A percentile compares a stretch with the other conserved stretches of the same genome.
Evolutionary conservation across 2,888 invertebrate genomes (phyloP).

Genomic region (Carcina quercana): DNA sequence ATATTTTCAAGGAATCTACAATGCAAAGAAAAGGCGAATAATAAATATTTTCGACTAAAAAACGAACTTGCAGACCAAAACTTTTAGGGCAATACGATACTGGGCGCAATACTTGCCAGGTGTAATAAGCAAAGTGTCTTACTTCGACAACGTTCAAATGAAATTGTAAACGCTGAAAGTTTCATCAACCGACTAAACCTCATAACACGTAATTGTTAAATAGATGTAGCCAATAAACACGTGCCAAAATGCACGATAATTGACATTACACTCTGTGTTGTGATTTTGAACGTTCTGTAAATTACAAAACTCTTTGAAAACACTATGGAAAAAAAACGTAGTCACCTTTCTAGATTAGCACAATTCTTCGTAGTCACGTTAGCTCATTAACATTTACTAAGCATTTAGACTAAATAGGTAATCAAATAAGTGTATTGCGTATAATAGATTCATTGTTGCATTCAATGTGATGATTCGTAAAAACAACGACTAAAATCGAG

Average conservation of each 20-base stretch:
- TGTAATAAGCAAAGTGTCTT: too few species aligned
- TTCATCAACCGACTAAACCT: too few species aligned
- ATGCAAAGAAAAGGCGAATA: too few species aligned
- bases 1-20: too few species aligned
- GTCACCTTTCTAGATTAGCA: conserved; percentile 72
- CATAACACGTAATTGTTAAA: conserved; percentile 52
- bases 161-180: too few species aligned
- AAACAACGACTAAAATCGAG: conserved; percentile 65
- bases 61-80: too few species aligned
- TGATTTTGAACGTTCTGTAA: conserved; percentile 75
- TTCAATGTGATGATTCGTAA: conserved; percentile 67
- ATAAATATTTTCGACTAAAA: too few species aligned
- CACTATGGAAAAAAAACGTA: conserved; percentile 58
- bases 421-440: conserved; percentile 58
- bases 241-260: conserved; percentile 69
- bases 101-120: too few species aligned
- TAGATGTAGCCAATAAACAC: conserved; percentile 47
- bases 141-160: too few species aligned
- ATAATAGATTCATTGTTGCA: conserved; percentile 64
- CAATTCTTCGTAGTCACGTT: conserved; percentile 72
- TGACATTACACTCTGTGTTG: conserved; percentile 76
- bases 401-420: conserved; percentile 66
- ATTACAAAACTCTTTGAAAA: conserved; percentile 65
- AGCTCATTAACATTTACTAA: conserved; percentile 57
- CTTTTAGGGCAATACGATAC: too few species aligned